Base-by-base conservation (phyloP, 2,113 vertebrate species). In the Numenius arquata region DNA sequence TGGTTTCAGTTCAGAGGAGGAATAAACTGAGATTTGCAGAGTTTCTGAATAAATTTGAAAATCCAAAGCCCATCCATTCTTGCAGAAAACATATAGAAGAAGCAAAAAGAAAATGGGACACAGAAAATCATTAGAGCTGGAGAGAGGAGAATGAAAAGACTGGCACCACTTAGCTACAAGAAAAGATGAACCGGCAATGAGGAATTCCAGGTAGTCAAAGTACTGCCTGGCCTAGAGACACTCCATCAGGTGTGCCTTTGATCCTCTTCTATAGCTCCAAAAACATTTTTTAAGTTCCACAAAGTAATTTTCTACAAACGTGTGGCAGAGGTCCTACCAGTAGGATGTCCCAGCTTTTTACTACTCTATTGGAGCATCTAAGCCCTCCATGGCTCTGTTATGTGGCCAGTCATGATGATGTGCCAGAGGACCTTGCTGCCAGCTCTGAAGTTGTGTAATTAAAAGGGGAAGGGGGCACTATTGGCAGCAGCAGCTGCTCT, bases 341-440 rank as follows among this genome's bases (percentile, higher is more conserved):
- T 8, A 38, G 59, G 68, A 53, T 32, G 50, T 32, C 47, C 47
- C 50, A 62, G 38, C 21, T 81, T 56, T 52, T 70, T 19, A 2
- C 9, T 65, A 16, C 45, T 20, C 43, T 71, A 45, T 3, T 32
- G 32, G 36, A 86, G 21, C 21, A 52, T 5, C 26, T 19, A 4
- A 65, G 34, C 30, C 38, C 62, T 50, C 27, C 3, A 0, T 20
- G 66, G 50, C 65, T 76, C 53, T 3, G 2, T 7, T 29, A 65
- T 0, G 20, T 0, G 11, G 27, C 61, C 47, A 52, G 34, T 50
- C 52, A 3, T 15, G 9, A 3, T 0, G 34, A 17, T 0, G 2
- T 19, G 71, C 62, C 72, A 27, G 17, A 25, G 27, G 72, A 43
- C 72, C 13, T 1, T 18, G 7, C 75, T 79, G 67, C 62, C 83